Evolutionary conservation across 1,140 invertebrate species (phyloP), one percentile per base, ranked within the genome.

Genomic region (Drosophila subobscura): DNA sequence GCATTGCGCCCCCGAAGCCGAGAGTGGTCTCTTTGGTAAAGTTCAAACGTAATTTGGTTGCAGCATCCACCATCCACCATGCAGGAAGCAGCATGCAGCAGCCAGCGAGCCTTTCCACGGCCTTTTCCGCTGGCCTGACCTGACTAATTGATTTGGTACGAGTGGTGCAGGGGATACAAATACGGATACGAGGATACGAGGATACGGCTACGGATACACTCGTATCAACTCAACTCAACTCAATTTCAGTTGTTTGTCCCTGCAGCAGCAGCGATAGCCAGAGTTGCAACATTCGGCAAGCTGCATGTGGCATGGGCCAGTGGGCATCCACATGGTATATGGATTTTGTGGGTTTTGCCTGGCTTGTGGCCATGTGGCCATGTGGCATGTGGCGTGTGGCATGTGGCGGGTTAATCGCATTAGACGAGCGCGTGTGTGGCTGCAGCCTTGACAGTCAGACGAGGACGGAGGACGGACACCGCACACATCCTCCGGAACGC

Each of bases 101-200:
- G 0, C 27, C 33, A 37, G 33, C 33, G 33, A 37, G 33, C 33
- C 33, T 37, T 37, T 12, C 33, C 33, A 37, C 33, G 33, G 33
- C 33, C 33, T 37, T 37, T 37, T 37, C 4, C 33, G 4, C 33
- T 66, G 63, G 63, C 63, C 65, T 40, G 47, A 40, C 65, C 65
- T 53, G 5, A 68, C 65, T 68, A 68, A 68, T 68, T 68, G 65
- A 68, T 68, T 68, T 67, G 55, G 44, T 42, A 23, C 63, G 33
- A 37, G 10, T 37, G 33, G 10, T 37, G 33, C 33, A 12, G 33
- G 10, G 33, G 10, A 37, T 37, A 37, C 33, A 7, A 1, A 33
- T 33, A 33, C 29, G 3, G 29, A 3, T 33, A 3, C 29, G 29
- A 20, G 16, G 16, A 20, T 8, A 33, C 5, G 10, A 2, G 29